These are phyloP conservation scores for Megathymus violae DNA, from an alignment of 1,140 invertebrate species.

Conservation along the genomic window DNA sequence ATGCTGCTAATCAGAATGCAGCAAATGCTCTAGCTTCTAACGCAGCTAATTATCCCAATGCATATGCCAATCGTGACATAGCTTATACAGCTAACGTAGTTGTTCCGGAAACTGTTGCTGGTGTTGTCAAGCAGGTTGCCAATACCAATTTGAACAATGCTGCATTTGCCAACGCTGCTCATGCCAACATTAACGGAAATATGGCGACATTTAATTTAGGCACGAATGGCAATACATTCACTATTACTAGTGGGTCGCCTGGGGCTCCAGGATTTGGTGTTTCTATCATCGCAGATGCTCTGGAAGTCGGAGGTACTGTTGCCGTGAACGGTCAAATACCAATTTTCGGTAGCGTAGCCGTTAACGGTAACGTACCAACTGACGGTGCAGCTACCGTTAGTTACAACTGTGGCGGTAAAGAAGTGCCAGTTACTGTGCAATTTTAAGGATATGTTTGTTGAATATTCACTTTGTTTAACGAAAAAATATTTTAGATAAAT, in stretches of 20 bases:
- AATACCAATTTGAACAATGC: conserved; percentile 30
- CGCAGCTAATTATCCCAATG: conserved; percentile 21
- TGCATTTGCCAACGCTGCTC: background rate
- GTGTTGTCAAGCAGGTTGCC: conserved; percentile 18
- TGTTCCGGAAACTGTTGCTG: background rate
- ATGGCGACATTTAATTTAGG: conserved; percentile 54
- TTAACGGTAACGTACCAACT: conserved; percentile 60
- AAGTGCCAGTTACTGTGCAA: no score
- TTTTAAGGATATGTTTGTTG: no score
- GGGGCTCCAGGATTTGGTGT: conserved; percentile 53
- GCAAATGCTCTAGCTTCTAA: conserved; percentile 13
- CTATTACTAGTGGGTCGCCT: conserved; percentile 46
- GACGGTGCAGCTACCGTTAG: conserved; percentile 56
- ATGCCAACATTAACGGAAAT: conserved; percentile 46
- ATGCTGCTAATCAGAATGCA: conserved; percentile 19
- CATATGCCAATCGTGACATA: no score
- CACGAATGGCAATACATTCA: conserved; percentile 48
- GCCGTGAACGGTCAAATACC: conserved; percentile 61
- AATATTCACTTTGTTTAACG: no score
- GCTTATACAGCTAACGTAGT: conserved; percentile 6
- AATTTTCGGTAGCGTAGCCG: conserved; percentile 55
- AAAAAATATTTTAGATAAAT: no score
- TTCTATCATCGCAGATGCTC: conserved; percentile 56
- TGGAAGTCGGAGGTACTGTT: conserved; percentile 62
- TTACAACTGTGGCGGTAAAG: conserved; percentile 49